Base-by-base conservation (phyloP, 1,140 invertebrate species). In the Drosophila equinoxialis region DNA sequence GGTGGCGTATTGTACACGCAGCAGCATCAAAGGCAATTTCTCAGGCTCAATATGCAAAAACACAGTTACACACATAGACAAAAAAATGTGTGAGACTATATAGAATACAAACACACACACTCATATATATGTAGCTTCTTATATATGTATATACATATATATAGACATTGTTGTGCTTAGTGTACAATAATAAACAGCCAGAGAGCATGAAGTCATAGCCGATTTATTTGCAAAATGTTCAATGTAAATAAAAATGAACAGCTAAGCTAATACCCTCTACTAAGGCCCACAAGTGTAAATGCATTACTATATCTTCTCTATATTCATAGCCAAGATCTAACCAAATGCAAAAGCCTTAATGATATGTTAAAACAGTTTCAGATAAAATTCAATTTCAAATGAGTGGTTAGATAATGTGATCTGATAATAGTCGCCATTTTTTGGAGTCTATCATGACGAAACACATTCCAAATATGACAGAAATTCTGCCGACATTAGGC, bases 141-240 rank as follows among this genome's bases (percentile, higher is more conserved):
- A 60, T 30, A 26, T 62, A 37, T 61, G 42, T 58, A 62, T 77
- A 63, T 63, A 62, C 73, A 63, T 63, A 59, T 59, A 41, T 68
- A 71, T 74, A 71, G 60, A 74, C 59, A 78, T 74, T 77, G 75
- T 78, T 78, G 76, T 78, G 76, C 76, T 78, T 71, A 63, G 55
- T 68, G 66, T 55, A 68, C 71, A 81, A 82, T 79, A 86, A 86
- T 87, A 86, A 87, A 79, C 83, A 82, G 72, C 39, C 37, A 62
- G 54, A 54, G 65, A 58, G 71, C 61, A 87, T 87, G 84, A 87
- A 89, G 85, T 87, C 84, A 87, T 87, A 80, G 83, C 72, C 69
- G 71, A 76, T 83, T 68, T 79, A 65, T 79, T 79, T 74, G 73
- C 73, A 61, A 76, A 76, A 67, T 51, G 17, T 51, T 51, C 45